These are phyloP conservation scores for Cephus spinipes DNA, from an alignment of 2,888 invertebrate genomes.

Conservation along the genomic window DNA sequence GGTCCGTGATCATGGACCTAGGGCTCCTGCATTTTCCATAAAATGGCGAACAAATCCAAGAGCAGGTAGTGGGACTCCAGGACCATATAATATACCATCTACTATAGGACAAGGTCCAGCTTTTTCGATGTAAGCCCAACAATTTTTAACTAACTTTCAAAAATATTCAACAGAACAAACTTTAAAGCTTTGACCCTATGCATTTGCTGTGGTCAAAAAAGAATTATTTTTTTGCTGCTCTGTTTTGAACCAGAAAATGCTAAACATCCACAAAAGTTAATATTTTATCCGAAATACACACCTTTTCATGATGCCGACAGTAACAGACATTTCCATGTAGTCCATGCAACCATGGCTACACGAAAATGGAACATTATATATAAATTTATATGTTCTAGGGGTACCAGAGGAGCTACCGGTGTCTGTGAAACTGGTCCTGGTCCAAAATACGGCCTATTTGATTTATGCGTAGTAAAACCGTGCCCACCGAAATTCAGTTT, in stretches of 20 bases:
- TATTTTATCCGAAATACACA: too few species aligned
- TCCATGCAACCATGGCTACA: not conserved
- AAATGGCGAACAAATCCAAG: constrained; percentile 37
- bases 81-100: constrained; percentile 37
- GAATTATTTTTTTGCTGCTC: too few species aligned
- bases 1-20: constrained; percentile 23
- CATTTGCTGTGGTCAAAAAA: too few species aligned
- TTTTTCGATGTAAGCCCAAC: constrained; percentile 38
- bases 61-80: constrained; percentile 28
- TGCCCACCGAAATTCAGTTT: constrained; percentile 67
- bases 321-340: too few species aligned
- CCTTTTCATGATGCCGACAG: too few species aligned
- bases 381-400: constrained; percentile 16
- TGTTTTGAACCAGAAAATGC: too few species aligned
- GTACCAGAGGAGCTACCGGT: constrained; percentile 14
- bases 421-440: constrained; percentile 32
- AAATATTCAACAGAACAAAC: too few species aligned
- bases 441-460: constrained; percentile 25
- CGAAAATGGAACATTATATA: not conserved
- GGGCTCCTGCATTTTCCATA: constrained; percentile 40
- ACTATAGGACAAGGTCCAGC: constrained; percentile 34
- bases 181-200: too few species aligned
- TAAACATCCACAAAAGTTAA: too few species aligned
- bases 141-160: too few species aligned
- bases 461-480: constrained; percentile 30